These are phyloP conservation scores for Aegotheles bennettii DNA, from an alignment of 2,113 vertebrate species.

Conservation along the genomic window DNA sequence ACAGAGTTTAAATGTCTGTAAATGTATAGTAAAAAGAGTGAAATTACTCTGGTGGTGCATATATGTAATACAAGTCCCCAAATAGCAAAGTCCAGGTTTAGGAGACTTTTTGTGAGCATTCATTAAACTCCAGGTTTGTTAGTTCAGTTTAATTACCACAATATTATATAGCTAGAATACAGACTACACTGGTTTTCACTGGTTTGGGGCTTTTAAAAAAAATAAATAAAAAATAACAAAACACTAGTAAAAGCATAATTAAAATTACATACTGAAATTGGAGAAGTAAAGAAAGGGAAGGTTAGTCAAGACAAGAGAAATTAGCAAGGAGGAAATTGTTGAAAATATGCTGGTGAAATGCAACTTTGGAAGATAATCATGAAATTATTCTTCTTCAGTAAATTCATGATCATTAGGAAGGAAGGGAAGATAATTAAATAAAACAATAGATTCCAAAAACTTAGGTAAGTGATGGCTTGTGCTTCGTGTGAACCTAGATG, in stretches of 20 bases:
- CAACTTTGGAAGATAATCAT: background rate
- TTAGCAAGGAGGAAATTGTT: background rate
- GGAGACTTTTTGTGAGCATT: background rate
- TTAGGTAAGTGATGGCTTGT: background rate
- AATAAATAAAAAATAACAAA: no score
- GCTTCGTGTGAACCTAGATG: background rate
- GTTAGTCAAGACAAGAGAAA: background rate
- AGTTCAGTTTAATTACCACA: background rate
- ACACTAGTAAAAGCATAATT: background rate
- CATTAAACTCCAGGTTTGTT: background rate
- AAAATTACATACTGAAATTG: background rate
- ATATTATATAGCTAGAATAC: background rate
- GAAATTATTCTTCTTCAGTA: background rate
- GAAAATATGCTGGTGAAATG: background rate
- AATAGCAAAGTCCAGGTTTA: background rate
- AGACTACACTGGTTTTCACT: background rate
- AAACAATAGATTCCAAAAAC: background rate
- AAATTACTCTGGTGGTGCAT: background rate
- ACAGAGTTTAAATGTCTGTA: background rate
- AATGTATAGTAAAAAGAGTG: background rate
- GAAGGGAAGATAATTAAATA: background rate
- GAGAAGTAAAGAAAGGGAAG: background rate
- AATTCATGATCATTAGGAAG: background rate
- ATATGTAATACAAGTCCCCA: background rate
- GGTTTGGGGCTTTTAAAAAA: background rate